A percentile compares a stretch with the other conserved stretches of the same genome.
phyloP scores from a whole-genome alignment of 2,888 invertebrate genomes.

The Tenthredo distinguenda region DNA sequence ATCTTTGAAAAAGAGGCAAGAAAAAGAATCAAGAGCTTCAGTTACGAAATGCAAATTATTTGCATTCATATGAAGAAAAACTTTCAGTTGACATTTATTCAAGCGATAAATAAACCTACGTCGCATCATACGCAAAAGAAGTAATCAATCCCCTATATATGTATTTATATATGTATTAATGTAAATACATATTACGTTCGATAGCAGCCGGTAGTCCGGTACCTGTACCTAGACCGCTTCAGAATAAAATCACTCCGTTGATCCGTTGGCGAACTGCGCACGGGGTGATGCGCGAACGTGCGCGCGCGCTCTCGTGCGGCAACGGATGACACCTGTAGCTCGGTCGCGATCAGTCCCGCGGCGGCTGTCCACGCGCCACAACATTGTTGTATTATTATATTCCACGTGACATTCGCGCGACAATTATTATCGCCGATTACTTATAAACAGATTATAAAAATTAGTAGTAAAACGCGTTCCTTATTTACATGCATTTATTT shows the following conservation, averaged over 20 bases:
- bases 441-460: not conserved
- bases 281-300: slow-evolving; percentile 56
- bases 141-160: not conserved
- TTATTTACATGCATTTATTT: not conserved
- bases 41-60: not conserved
- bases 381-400: slow-evolving; percentile 55
- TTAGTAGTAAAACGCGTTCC: not conserved
- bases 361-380: slow-evolving; percentile 74
- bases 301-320: slow-evolving; percentile 54
- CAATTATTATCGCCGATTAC: not conserved
- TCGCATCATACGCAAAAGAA: not conserved
- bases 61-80: not conserved
- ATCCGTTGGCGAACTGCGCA: slow-evolving; percentile 52
- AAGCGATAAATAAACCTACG: not conserved
- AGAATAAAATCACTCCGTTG: slow-evolving; percentile 19
- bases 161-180: not conserved
- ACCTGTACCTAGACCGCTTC: not conserved
- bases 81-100: not conserved
- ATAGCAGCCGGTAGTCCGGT: not conserved
- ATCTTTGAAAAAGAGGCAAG: not conserved
- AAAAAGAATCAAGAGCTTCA: not conserved
- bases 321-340: slow-evolving; percentile 75
- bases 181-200: not conserved
- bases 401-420: slow-evolving; percentile 55
- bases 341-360: slow-evolving; percentile 74